Evolutionary conservation across 2,797 vertebrate species (phyloP).

Genomic region (Scyliorhinus canicula): DNA sequence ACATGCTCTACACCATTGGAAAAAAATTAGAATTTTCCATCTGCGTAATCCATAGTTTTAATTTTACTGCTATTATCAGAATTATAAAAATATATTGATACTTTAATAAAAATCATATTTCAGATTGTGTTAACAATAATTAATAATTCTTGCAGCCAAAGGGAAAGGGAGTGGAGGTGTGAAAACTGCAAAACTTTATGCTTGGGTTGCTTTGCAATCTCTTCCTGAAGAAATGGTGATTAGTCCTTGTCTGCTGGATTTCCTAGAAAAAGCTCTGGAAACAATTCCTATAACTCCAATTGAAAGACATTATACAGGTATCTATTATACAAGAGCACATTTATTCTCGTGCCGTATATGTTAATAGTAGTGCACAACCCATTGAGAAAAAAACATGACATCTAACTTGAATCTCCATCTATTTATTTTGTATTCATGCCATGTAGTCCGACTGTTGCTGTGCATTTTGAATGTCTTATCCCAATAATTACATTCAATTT

Average conservation of each 20-base stretch:
- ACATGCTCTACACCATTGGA: neutral
- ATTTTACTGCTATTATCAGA: neutral
- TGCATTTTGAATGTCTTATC: neutral
- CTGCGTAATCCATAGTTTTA: neutral
- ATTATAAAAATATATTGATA: neutral
- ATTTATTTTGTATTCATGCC: neutral
- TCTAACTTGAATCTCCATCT: neutral
- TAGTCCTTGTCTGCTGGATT: constrained; percentile 91
- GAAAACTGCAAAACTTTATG: constrained; percentile 92
- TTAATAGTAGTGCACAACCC: neutral
- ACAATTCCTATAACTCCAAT: constrained; percentile 96
- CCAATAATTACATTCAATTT: neutral
- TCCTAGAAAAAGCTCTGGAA: constrained; percentile 93
- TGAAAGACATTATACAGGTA: constrained; percentile 82
- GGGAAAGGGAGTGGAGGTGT: constrained; percentile 82
- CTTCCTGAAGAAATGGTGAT: constrained; percentile 98
- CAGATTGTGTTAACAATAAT: neutral
- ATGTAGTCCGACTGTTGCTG: neutral
- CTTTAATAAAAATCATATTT: neutral
- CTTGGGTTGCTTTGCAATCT: constrained; percentile 96
- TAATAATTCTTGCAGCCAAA: constrained; percentile 72
- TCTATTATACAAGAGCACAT: neutral
- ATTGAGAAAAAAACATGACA: neutral
- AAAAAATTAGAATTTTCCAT: neutral
- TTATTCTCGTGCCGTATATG: neutral